These are phyloP conservation scores for Whitmania pigra DNA, from an alignment of 1,140 invertebrate species.

Conservation along the genomic window DNA sequence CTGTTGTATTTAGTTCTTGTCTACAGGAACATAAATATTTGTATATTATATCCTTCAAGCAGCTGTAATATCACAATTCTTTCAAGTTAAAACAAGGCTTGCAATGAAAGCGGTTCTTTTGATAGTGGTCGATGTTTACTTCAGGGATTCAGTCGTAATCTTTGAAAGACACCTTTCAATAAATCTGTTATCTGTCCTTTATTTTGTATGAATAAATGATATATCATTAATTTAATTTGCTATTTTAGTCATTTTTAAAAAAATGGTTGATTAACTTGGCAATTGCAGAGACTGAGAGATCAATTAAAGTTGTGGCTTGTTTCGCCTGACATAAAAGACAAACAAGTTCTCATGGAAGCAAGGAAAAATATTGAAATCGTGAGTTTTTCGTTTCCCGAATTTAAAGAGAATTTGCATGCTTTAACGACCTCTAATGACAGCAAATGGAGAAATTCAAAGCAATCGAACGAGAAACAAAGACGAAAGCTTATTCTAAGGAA, in stretches of 20 bases:
- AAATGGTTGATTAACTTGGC: not conserved
- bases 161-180: no score
- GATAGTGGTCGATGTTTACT: no score
- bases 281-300: slow-evolving; percentile 81
- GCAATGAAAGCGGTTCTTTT: no score
- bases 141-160: no score
- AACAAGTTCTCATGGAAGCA: slow-evolving; percentile 83
- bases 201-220: not conserved
- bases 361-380: slow-evolving; percentile 96
- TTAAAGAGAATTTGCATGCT: not conserved
- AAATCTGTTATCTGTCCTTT: no score
- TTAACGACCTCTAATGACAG: slow-evolving; percentile 43
- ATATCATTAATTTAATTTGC: slow-evolving; percentile 1
- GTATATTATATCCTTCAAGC: no score
- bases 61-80: no score
- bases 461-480: slow-evolving; percentile 96
- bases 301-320: slow-evolving; percentile 99
- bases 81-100: no score
- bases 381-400: slow-evolving; percentile 38
- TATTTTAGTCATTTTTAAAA: not conserved
- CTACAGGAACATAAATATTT: no score
- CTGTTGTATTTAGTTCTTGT: no score
- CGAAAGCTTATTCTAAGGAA: slow-evolving; percentile 98
- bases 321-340: slow-evolving; percentile 97
- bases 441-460: slow-evolving; percentile 99